phyloP scores from a whole-genome alignment of 2,797 vertebrate genomes.

The Gadopsis marmoratus region DNA sequence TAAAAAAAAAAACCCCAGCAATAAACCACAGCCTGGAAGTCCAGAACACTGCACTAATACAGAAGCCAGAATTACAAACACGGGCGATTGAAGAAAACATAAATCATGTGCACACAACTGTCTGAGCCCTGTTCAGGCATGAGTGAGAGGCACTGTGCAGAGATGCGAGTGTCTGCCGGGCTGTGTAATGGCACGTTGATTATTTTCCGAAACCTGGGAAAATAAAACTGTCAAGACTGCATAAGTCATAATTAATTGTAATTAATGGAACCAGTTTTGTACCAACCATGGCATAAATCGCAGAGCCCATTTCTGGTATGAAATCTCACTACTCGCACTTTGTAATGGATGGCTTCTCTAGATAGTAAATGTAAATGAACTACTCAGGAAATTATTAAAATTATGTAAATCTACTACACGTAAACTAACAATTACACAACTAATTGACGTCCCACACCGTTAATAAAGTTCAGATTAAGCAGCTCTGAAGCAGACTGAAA shows the following conservation, averaged over 20 bases:
- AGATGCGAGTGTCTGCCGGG: slow-evolving; percentile 44
- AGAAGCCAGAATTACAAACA: slow-evolving; percentile 28
- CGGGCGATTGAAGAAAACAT: slow-evolving; percentile 36
- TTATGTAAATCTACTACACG: slow-evolving; percentile 32
- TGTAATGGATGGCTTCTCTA: slow-evolving; percentile 70
- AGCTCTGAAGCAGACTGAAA: slow-evolving; percentile 4
- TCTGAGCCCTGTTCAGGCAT: slow-evolving; percentile 42
- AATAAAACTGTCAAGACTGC: slow-evolving; percentile 77
- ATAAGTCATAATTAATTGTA: slow-evolving; percentile 76
- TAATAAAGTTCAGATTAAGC: slow-evolving; percentile 33
- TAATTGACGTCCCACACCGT: slow-evolving; percentile 43
- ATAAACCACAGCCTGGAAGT: slow-evolving; percentile 19
- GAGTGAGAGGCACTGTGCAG: slow-evolving; percentile 52
- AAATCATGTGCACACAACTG: slow-evolving; percentile 39
- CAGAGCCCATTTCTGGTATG: slow-evolving; percentile 50
- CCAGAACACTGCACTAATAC: slow-evolving; percentile 15
- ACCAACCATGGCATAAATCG: slow-evolving; percentile 75
- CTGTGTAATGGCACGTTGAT: slow-evolving; percentile 60
- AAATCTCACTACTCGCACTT: slow-evolving; percentile 55
- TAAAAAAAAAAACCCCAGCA: slow-evolving; percentile 1
- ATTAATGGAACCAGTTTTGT: slow-evolving; percentile 75
- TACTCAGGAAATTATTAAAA: slow-evolving; percentile 62
- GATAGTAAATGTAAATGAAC: slow-evolving; percentile 68
- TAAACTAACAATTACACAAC: slow-evolving; percentile 57
- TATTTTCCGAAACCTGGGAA: slow-evolving; percentile 57